Evolutionary conservation across 2,113 vertebrate genomes (phyloP).

Genomic region (Trichomycterus rosablanca): DNA sequence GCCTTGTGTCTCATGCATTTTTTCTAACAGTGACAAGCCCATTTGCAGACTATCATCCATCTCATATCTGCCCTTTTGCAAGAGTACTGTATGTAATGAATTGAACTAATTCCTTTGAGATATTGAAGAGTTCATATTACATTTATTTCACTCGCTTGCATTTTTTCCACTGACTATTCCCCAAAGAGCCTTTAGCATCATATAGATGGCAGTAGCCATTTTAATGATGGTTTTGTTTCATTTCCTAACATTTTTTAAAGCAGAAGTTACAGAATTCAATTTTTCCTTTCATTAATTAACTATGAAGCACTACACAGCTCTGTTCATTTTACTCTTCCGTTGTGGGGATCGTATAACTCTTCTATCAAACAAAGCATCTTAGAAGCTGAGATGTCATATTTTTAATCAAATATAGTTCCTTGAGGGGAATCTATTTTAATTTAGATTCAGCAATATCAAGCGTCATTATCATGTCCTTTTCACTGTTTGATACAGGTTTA

Average conservation of each 20-base stretch:
- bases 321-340: conserved; percentile 53
- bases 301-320: conserved; percentile 51
- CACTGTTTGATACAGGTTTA: conserved; percentile 1
- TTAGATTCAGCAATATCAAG: conserved; percentile 38
- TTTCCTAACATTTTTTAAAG: conserved; percentile 67
- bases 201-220: conserved; percentile 59
- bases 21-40: conserved; percentile 64
- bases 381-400: conserved; percentile 46
- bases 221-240: conserved; percentile 59
- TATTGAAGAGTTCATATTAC: conserved; percentile 61
- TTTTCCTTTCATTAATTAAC: conserved; percentile 62
- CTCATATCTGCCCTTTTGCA: conserved; percentile 58
- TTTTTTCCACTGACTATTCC: conserved; percentile 54
- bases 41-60: conserved; percentile 71
- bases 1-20: conserved; percentile 65
- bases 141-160: conserved; percentile 49
- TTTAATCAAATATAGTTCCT: conserved; percentile 58
- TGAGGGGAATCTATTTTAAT: conserved; percentile 43
- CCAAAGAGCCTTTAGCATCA: conserved; percentile 55
- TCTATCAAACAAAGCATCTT: conserved; percentile 53
- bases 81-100: conserved; percentile 64
- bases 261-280: conserved; percentile 55
- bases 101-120: conserved; percentile 60
- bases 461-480: conserved; percentile 3
- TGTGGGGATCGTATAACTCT: conserved; percentile 56